Evolutionary conservation across 2,797 vertebrate genomes (phyloP).

Genomic region (Gymnocypris eckloni): DNA sequence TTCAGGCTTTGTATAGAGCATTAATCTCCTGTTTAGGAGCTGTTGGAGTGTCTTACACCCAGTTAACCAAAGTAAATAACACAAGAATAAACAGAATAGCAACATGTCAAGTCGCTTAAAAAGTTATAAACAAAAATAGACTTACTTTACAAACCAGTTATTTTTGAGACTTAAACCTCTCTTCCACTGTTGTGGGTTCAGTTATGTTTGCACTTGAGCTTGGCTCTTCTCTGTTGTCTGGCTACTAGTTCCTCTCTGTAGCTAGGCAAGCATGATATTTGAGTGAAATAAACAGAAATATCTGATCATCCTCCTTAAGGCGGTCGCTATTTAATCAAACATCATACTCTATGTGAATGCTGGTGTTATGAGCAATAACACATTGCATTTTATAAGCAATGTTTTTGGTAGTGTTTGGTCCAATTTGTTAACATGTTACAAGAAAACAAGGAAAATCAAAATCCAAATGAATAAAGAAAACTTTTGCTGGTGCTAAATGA

Average conservation of each 20-base stretch:
- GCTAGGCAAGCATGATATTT: neutral
- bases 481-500: neutral
- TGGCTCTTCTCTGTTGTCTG: neutral
- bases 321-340: neutral
- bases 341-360: neutral
- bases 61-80: slow-evolving; percentile 42
- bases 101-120: neutral
- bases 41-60: slow-evolving; percentile 19
- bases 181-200: neutral
- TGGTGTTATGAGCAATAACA: neutral
- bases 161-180: neutral
- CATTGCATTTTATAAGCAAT: neutral
- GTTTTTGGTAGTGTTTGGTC: neutral
- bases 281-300: neutral
- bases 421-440: neutral
- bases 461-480: neutral
- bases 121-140: neutral
- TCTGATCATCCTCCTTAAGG: neutral
- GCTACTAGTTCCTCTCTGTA: neutral
- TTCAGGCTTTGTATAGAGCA: slow-evolving; percentile 38
- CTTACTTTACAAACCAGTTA: neutral
- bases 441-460: neutral
- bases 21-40: slow-evolving; percentile 38
- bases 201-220: neutral
- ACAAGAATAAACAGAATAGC: slow-evolving; percentile 10